Evolutionary conservation across 2,797 vertebrate species (phyloP), one percentile per base, ranked within the genome.

Genomic region (Sebastes melanostomus): DNA sequence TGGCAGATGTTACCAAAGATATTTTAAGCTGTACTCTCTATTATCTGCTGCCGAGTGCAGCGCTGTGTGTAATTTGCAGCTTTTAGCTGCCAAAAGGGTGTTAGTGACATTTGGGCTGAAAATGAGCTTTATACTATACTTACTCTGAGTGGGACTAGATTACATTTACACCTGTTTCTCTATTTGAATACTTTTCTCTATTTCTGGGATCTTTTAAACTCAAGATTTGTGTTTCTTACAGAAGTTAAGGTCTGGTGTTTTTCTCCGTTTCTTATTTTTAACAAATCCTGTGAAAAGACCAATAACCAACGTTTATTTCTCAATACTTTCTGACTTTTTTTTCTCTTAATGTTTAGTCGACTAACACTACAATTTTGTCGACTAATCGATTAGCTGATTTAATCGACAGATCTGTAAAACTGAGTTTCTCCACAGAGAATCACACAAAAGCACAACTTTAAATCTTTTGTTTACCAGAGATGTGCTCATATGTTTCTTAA

Each of bases 1-100:
- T 77, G 29, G 63, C 76, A 76, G 87, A 85, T 81, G 81, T 59
- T 74, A 32, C 38, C 27, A 38, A 65, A 75, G 77, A 84, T 86
- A 88, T 82, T 88, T 77, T 78, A 54, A 61, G 62, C 76, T 67
- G 38, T 24, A 36, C 36, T 70, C 29, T 78, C n/a, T 52, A 38
- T 80, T 82, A 54, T 66, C 16, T 59, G 30, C 62, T 52, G 7
- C 46, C 5, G 8, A 70, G 62, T 5, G 46, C 58, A 66, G 74
- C 27, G 20, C 42, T 62, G 46, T 30, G 61, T 69, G 34, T 78
- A 72, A 86, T 86, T 86, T 86, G 54, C 55, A 24, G 34, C 30
- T 3, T 77, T 67, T 60, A 52, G 20, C 32, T 22, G 42, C 72
- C 68, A 71, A 79, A 81, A 25, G 32, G 50, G 50, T 56, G 56